phyloP scores from a whole-genome alignment of 2,113 vertebrate genomes.

The Dipodomys merriami region DNA sequence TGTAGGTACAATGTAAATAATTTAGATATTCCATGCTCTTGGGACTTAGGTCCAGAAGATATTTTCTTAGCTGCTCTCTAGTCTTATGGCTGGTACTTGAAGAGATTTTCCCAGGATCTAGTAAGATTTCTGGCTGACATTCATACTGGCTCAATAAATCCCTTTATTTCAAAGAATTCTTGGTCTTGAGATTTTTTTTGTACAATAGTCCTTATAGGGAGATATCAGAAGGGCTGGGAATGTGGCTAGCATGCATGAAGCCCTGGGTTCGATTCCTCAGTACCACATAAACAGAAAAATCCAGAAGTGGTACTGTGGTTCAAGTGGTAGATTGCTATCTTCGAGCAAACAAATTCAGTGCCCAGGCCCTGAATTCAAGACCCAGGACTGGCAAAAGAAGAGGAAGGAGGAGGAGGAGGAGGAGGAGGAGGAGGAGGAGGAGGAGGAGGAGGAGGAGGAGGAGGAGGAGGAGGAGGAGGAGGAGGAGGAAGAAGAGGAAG shows the following conservation, averaged over 20 bases:
- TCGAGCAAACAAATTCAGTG: no score
- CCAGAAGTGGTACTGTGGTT: no score
- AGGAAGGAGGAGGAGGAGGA: no score
- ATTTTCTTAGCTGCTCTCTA: background rate
- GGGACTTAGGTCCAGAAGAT: background rate
- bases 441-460: no score
- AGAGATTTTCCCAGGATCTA: background rate
- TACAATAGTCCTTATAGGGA: background rate
- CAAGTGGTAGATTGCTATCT: no score
- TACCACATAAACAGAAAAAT: background rate
- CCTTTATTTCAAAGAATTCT: background rate
- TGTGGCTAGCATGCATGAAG: background rate
- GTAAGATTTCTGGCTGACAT: background rate
- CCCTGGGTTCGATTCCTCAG: background rate
- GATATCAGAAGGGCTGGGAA: background rate
- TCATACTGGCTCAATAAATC: background rate
- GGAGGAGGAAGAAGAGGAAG: no score
- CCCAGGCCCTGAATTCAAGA: no score
- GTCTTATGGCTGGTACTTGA: background rate
- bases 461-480: no score
- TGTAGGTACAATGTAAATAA: background rate
- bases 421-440: no score
- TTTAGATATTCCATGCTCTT: background rate
- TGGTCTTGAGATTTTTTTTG: background rate
- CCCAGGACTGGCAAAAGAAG: no score